Evolutionary conservation across 2,888 invertebrate genomes (phyloP).

Genomic region (Tetrapedia diversipes): DNA sequence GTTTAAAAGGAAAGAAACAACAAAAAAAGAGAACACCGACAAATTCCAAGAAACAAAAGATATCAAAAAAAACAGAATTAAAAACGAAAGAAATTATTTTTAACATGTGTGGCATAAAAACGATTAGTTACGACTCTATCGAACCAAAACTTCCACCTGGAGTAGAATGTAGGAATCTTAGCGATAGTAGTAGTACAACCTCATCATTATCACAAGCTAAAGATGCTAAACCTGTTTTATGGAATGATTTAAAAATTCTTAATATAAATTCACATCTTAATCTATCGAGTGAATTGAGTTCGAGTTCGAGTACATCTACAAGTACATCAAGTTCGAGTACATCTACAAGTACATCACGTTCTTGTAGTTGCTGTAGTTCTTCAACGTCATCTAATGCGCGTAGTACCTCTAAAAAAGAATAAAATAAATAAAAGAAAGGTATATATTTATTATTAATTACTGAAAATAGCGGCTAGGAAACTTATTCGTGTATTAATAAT

Average conservation of each 20-base stretch:
- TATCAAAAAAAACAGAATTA: background rate
- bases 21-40: background rate
- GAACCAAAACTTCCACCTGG: constrained; percentile 24
- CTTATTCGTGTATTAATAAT: no score
- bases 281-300: constrained; percentile 13
- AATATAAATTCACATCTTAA: background rate
- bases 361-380: background rate
- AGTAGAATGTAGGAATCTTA: constrained; percentile 59
- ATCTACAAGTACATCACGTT: no score
- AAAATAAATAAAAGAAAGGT: background rate
- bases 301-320: no score
- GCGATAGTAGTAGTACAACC: constrained; percentile 58
- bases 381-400: background rate
- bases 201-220: background rate
- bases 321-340: no score
- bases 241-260: background rate
- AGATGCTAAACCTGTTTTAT: background rate
- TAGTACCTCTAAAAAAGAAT: background rate
- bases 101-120: constrained; percentile 68
- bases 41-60: background rate
- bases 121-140: constrained; percentile 68
- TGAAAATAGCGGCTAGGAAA: background rate
- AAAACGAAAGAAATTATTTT: constrained; percentile 50
- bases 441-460: background rate
- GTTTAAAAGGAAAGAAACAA: background rate